Percentiles rank a stretch among this genome's conserved stretches.
These are phyloP conservation scores for Sinotaia quadrata DNA, from an alignment of 2,888 invertebrate species.

Conservation along the genomic window DNA sequence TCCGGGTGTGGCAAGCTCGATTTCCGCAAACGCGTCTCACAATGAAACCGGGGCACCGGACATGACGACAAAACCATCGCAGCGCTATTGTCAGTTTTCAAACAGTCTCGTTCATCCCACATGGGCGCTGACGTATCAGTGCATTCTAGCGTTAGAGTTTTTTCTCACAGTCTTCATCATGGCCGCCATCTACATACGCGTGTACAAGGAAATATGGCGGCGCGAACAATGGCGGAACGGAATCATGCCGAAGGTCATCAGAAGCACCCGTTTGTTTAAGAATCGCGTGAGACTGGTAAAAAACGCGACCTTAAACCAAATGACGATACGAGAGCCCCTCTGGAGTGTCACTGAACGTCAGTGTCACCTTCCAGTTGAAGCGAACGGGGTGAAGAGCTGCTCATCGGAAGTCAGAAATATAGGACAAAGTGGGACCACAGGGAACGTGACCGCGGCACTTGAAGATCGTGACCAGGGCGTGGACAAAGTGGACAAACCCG, in stretches of 20 bases:
- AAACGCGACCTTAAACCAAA: background rate
- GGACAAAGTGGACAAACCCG: no score
- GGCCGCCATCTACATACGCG: conserved; percentile 7
- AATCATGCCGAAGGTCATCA: background rate
- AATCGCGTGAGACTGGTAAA: background rate
- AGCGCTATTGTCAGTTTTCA: conserved; percentile 29
- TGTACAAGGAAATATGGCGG: conserved; percentile 15
- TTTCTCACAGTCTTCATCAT: conserved; percentile 5
- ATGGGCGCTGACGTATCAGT: conserved; percentile 27
- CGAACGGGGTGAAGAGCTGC: no score
- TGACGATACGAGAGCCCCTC: no score
- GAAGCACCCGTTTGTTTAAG: background rate
- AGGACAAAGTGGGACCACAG: no score
- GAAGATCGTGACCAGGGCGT: no score
- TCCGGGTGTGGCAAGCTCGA: background rate
- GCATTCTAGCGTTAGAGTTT: conserved; percentile 4
- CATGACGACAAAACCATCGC: conserved; percentile 8
- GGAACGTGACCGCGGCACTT: no score
- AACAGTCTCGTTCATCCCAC: conserved; percentile 12
- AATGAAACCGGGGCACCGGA: background rate
- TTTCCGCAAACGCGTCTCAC: background rate
- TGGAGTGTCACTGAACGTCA: no score
- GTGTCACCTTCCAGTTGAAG: no score
- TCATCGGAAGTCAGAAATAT: no score
- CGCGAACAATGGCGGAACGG: background rate